These are phyloP conservation scores for Pseudolaguvia tuberculata DNA, from an alignment of 2,113 vertebrate species.

Conservation along the genomic window DNA sequence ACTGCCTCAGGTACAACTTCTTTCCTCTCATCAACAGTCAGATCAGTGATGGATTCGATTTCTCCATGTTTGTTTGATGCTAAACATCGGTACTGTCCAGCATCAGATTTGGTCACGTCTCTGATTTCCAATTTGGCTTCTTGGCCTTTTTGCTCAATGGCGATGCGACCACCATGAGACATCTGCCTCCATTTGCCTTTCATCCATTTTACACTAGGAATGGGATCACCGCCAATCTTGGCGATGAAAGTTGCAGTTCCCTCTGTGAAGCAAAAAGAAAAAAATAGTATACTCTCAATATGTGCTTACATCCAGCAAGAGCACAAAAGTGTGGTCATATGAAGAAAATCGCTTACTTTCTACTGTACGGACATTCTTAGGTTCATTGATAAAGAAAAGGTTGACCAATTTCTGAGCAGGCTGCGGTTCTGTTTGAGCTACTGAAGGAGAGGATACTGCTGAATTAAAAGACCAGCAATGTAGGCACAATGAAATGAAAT, in stretches of 20 bases:
- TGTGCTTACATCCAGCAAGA: neutral
- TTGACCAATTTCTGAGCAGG: conserved; percentile 79
- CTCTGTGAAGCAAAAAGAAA: conserved; percentile 66
- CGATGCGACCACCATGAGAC: conserved; percentile 84
- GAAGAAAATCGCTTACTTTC: conserved; percentile 79
- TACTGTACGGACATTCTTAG: conserved; percentile 72
- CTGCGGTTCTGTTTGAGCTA: conserved; percentile 56
- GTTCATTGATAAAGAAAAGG: conserved; percentile 90
- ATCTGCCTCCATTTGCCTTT: conserved; percentile 98
- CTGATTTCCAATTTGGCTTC: conserved; percentile 88
- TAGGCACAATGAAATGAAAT: conserved; percentile 4
- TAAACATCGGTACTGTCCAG: conserved; percentile 89
- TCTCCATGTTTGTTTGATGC: conserved; percentile 89
- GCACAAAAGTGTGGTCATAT: neutral
- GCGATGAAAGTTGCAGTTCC: conserved; percentile 85
- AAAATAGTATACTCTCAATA: conserved; percentile 10
- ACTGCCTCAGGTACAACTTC: conserved; percentile 75
- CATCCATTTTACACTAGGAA: conserved; percentile 95
- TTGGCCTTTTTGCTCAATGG: conserved; percentile 83
- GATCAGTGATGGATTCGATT: conserved; percentile 81
- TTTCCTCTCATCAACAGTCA: conserved; percentile 84
- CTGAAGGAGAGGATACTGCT: conserved; percentile 45
- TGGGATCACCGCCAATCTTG: conserved; percentile 92
- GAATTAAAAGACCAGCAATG: conserved; percentile 64
- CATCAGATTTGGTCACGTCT: conserved; percentile 87